Evolutionary conservation across 2,888 invertebrate genomes (phyloP).

Genomic region (Pollenia griseotomentosa): DNA sequence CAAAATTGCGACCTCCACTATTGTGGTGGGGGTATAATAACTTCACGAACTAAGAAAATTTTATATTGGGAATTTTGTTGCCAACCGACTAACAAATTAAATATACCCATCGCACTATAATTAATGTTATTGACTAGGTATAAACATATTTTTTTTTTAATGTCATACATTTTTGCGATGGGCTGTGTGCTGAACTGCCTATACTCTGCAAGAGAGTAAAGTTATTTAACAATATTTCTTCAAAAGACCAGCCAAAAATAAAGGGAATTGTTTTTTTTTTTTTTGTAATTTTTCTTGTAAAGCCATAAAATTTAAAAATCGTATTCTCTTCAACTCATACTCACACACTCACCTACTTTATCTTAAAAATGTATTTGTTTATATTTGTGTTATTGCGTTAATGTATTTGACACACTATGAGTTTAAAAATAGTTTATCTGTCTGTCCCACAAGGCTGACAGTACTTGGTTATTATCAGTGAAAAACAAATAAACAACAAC

Average conservation of each 20-base stretch:
- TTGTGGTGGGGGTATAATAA: no score
- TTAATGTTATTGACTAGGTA: no score
- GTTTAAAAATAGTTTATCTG: conserved; percentile 61
- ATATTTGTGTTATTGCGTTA: conserved; percentile 4
- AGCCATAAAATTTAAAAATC: conserved; percentile 2
- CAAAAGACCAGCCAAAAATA: not conserved
- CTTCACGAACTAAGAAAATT: no score
- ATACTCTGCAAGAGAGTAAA: not conserved
- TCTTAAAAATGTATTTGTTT: not conserved
- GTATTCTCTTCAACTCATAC: no score
- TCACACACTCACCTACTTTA: not conserved
- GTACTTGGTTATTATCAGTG: conserved; percentile 46
- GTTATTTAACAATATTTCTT: conserved; percentile 6
- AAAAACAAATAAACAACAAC: conserved; percentile 40
- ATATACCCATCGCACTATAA: no score
- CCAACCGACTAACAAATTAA: no score
- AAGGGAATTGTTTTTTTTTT: no score
- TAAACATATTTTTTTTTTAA: no score
- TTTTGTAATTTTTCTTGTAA: not conserved
- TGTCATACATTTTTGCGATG: not conserved
- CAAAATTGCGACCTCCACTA: no score
- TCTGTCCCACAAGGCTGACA: conserved; percentile 64
- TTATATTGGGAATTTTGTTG: no score
- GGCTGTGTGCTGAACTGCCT: not conserved
- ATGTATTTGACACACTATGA: conserved; percentile 51